Evolutionary conservation across 1,140 invertebrate genomes (phyloP), one percentile per base, ranked within the genome.

Genomic region (Brachystomella parvula): DNA sequence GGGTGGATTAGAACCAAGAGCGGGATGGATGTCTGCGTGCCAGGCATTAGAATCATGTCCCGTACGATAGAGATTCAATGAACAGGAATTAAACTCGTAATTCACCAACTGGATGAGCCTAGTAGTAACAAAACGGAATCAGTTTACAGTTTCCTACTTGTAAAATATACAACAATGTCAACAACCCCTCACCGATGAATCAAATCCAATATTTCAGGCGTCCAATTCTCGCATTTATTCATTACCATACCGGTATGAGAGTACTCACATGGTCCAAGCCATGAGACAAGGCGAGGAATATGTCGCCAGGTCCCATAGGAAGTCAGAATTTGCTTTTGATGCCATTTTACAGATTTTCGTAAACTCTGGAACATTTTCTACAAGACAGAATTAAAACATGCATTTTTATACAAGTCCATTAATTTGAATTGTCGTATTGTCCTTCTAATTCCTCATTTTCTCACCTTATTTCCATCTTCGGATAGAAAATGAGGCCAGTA

Each of bases 211-310:
- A 76, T 68, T 60, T 76, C 76, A 1, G 75, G 75, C 0, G 75
- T 66, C 76, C 76, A 77, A 24, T 75, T 61, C 30, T 72, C 71
- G 67, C 74, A 75, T 53, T 71, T 71, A n/a, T 77, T 68, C 56
- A 81, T 75, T 26, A 72, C 76, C 17, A 81, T 68, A 24, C 81
- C 81, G 32, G 77, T 78, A 69, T 82, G 78, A 3, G 76, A 74
- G 68, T 81, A 82, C 21, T 79, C 77, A 67, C 78, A 77, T 44
- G 81, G 79, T 15, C 82, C 81, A 65, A 80, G 78, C 82, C 82
- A 83, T 1, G 78, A 77, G 2, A 82, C 79, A 9, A 82, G 72
- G 44, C 81, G 71, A 3, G 80, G 79, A 62, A 81, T 76, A 31
- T 77, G 67, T 62, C 77, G 76, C 62, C 75, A 76, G 33, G 75